Conservation (phyloP, 1,140 invertebrate genomes). For the Cotesia glomerata region DNA sequence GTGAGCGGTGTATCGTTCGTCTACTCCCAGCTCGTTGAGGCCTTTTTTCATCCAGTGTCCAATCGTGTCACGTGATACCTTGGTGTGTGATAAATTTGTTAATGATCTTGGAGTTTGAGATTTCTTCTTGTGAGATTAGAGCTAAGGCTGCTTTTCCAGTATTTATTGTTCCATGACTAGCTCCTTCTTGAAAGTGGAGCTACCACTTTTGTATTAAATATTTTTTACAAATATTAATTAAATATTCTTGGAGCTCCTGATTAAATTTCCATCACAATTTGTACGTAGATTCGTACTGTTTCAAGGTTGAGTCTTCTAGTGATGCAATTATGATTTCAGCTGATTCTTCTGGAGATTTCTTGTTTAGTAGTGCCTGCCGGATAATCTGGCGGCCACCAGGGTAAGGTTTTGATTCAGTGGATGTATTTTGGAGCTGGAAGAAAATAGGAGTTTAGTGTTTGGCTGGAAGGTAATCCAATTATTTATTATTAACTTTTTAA, state of each 20-base stretch:
- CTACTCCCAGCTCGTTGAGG: conserved; percentile 31
- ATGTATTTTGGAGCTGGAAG: conserved; percentile 16
- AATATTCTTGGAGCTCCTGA: too few species aligned
- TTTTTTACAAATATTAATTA: too few species aligned
- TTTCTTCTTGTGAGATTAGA: not conserved
- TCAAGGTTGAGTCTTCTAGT: conserved; percentile 14
- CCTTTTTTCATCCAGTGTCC: conserved; percentile 35
- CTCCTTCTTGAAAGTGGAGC: conserved; percentile 18
- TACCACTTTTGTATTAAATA: too few species aligned
- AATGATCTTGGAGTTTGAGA: not conserved
- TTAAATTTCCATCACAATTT: conserved; percentile 15
- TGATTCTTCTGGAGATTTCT: conserved; percentile 4
- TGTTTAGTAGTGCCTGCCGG: conserved; percentile 19
- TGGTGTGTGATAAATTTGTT: conserved; percentile 21
- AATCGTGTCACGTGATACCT: conserved; percentile 35
- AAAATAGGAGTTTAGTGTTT: conserved; percentile 5
- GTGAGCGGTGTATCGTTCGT: conserved; percentile 34
- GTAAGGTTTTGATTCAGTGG: conserved; percentile 15
- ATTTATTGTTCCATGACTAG: conserved; percentile 23
- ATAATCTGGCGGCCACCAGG: conserved; percentile 28
- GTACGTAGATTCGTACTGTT: conserved; percentile 25
- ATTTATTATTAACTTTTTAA: conserved; percentile 6
- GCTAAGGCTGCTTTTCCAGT: conserved; percentile 17
- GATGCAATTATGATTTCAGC: conserved; percentile 20
- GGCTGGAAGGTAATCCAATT: conserved; percentile 26